Base-by-base conservation (phyloP, 2,797 vertebrate species). In the Oryzias dopingdopingensis region DNA sequence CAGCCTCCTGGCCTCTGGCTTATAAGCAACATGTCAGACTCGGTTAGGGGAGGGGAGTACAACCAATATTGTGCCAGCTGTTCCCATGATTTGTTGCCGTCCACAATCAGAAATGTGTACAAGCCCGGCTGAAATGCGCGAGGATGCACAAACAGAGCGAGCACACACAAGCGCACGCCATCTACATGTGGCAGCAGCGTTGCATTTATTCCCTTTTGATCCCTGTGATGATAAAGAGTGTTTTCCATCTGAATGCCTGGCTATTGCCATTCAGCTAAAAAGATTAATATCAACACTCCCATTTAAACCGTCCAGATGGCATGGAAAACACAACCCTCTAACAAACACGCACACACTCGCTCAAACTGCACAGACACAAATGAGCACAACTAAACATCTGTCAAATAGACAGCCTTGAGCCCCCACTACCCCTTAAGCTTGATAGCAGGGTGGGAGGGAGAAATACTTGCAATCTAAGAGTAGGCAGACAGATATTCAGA, bases 221-320 rank as follows among this genome's bases (percentile, higher is more conserved):
- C 81, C 72, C 56, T 16, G 0, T 46, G 75, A 84, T 69, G 76
- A 82, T 77, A 76, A 79, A 78, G 81, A 80, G 77, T 64, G 74
- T 77, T 86, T 89, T 88, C 86, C 70, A 80, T 86, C 75, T 44
- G 57, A 86, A 82, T 72, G 82, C 68, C 61, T 63, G 57, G 59
- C 79, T 81, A 77, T 81, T 71, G 73, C 83, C 73, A 76, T 86
- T 81, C 83, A 84, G 81, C 87, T 91, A 90, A 91, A 92, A 85
- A 92, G 89, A 92, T 92, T 91, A 91, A 90, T 90, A 90, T 91
- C 88, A 92, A 90, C 89, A 89, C 90, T 88, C 83, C 72, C 79
- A 68, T 89, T 79, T 85, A 86, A 87, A 89, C 84, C 63, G 84
- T 87, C 86, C 90, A 92, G 90, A 91, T 91, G 91, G 89, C 85